A percentile compares a stretch with the other conserved stretches of the same genome.
Conservation (phyloP, 2,888 invertebrate genomes). For the Cantharis nigra region DNA sequence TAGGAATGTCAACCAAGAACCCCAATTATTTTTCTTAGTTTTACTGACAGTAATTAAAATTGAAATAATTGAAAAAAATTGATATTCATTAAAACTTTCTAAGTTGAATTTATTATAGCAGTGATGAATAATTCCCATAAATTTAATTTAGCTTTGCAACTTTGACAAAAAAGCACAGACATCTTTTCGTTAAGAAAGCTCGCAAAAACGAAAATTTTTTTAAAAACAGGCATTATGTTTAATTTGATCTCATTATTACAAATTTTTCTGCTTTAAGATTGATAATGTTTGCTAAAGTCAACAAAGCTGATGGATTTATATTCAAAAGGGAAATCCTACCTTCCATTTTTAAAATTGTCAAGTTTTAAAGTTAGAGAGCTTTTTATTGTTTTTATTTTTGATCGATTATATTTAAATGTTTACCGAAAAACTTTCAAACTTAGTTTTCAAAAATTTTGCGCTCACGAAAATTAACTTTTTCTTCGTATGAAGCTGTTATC, state of each 20-base stretch:
- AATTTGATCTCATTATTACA: not conserved
- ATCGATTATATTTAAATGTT: not conserved
- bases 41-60: not conserved
- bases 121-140: not conserved
- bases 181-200: not conserved
- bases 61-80: not conserved
- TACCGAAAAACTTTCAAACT: not conserved
- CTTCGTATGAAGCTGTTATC: not conserved
- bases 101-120: not conserved
- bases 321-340: not conserved
- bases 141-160: not conserved
- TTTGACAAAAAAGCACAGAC: not conserved
- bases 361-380: not conserved
- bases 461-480: not conserved
- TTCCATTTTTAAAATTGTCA: not conserved
- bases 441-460: not conserved
- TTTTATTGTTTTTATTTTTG: not conserved
- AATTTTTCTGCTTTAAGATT: not conserved
- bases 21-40: not conserved
- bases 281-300: not conserved
- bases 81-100: not conserved
- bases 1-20: not conserved
- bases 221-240: not conserved
- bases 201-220: not conserved
- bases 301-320: not conserved